Conservation (phyloP, 2,113 vertebrate genomes). For the Platycercus adscitus region DNA sequence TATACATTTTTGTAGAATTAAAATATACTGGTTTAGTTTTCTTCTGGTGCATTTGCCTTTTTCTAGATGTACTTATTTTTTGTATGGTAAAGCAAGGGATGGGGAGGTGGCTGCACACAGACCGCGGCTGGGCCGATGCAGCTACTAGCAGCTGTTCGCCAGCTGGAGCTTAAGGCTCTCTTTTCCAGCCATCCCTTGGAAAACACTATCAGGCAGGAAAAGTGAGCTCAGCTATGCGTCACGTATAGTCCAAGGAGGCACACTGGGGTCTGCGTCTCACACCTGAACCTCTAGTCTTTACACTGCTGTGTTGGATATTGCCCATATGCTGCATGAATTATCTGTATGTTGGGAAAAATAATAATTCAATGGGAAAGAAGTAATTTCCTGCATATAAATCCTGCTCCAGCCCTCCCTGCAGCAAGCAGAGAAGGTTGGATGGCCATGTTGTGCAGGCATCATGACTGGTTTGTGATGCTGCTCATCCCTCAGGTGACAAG, state of each 20-base stretch:
- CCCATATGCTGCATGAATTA: not conserved
- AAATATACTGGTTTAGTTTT: constrained; percentile 74
- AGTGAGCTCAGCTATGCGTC: rapidly evolving
- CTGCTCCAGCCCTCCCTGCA: not conserved
- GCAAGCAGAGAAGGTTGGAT: not conserved
- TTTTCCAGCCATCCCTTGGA: not conserved
- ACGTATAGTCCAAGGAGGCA: rapidly evolving
- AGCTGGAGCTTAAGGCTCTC: rapidly evolving
- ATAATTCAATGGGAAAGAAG: not conserved
- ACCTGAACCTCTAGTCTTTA: too few relatives aligned
- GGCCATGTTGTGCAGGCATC: rapidly evolving
- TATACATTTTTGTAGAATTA: constrained; percentile 83
- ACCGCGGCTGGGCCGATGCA: rapidly evolving
- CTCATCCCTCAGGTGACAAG: not conserved
- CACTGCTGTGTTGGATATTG: not conserved
- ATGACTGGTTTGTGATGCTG: not conserved
- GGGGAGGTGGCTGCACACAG: rapidly evolving
- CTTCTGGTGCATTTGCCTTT: constrained; percentile 22
- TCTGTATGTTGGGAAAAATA: rapidly evolving
- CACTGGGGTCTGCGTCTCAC: rapidly evolving
- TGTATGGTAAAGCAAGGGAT: rapidly evolving
- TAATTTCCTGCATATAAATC: rapidly evolving
- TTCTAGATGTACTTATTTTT: not conserved
- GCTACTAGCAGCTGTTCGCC: too few relatives aligned
- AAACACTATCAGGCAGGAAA: rapidly evolving